A percentile compares a stretch with the other conserved stretches of the same genome.
These are phyloP conservation scores for Elysia crispata DNA, from an alignment of 2,888 invertebrate species.

Conservation along the genomic window DNA sequence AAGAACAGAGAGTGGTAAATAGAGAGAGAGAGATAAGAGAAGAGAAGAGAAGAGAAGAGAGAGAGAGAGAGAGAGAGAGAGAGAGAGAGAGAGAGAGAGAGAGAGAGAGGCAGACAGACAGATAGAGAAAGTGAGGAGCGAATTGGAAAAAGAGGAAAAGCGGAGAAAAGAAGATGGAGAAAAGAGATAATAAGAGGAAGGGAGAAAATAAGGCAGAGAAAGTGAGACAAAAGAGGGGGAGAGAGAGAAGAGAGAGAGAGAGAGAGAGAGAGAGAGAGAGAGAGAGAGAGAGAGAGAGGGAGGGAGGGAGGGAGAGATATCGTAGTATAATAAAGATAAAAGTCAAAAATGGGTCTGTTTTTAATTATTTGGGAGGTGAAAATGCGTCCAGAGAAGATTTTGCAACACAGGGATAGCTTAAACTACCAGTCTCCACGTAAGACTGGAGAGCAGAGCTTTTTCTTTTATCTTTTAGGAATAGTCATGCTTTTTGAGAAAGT, in stretches of 20 bases:
- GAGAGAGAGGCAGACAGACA: conserved; percentile 21
- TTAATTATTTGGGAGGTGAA: too few relatives aligned
- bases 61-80: conserved; percentile 5
- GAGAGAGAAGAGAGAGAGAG: background rate
- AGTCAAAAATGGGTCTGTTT: too few relatives aligned
- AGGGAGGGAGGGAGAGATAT: too few relatives aligned
- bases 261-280: conserved; percentile 38
- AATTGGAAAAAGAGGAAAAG: background rate
- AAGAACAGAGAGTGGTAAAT: background rate
- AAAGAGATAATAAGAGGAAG: background rate
- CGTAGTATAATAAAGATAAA: too few relatives aligned
- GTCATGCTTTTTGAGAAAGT: too few relatives aligned
- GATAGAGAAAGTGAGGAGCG: background rate
- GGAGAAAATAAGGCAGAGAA: conserved; percentile 21
- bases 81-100: conserved; percentile 18
- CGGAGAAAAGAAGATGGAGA: conserved; percentile 1
- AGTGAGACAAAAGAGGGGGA: background rate
- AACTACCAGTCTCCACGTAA: too few relatives aligned
- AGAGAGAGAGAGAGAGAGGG: conserved; percentile 35
- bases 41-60: background rate
- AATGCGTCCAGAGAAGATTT: too few relatives aligned
- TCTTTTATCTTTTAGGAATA: too few relatives aligned
- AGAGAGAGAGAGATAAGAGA: background rate
- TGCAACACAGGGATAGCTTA: too few relatives aligned
- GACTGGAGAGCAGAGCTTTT: too few relatives aligned